phyloP scores from a whole-genome alignment of 1,140 invertebrate genomes.

The Tenebrio molitor region DNA sequence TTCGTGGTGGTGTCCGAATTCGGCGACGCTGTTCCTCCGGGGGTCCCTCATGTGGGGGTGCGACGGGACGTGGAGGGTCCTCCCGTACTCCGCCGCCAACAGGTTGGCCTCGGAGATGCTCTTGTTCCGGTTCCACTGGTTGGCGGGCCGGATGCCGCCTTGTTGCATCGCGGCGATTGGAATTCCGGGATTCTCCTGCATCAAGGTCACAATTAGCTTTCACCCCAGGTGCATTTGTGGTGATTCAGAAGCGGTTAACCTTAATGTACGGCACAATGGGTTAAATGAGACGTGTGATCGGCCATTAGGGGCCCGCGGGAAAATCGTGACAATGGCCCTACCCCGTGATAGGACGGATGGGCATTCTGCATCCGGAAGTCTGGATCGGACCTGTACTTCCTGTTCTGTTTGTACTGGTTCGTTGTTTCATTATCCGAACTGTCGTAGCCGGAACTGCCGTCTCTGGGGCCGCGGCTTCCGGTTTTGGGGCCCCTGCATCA shows the following conservation, averaged over 20 bases:
- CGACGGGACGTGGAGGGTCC: slow-evolving; percentile 56
- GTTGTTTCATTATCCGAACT: slow-evolving; percentile 81
- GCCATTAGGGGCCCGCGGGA: neutral
- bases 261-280: slow-evolving; percentile 3
- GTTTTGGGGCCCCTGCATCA: slow-evolving; percentile 64
- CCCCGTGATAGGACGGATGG: slow-evolving; percentile 69
- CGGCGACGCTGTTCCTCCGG: slow-evolving; percentile 76
- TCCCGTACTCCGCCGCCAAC: slow-evolving; percentile 70
- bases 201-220: neutral
- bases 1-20: slow-evolving; percentile 72
- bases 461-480: slow-evolving; percentile 64
- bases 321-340: slow-evolving; percentile 51
- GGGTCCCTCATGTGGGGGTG: slow-evolving; percentile 67
- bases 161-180: slow-evolving; percentile 73
- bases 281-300: slow-evolving; percentile 46
- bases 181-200: slow-evolving; percentile 56
- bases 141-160: slow-evolving; percentile 69
- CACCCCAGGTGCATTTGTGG: neutral
- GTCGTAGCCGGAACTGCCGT: slow-evolving; percentile 89
- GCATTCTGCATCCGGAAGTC: slow-evolving; percentile 80
- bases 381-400: slow-evolving; percentile 84
- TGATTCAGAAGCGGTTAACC: no score
- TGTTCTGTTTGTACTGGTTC: slow-evolving; percentile 73
- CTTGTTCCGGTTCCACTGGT: slow-evolving; percentile 73
- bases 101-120: slow-evolving; percentile 84